Conservation (phyloP, 2,888 invertebrate genomes). For the Clanis bilineata region DNA sequence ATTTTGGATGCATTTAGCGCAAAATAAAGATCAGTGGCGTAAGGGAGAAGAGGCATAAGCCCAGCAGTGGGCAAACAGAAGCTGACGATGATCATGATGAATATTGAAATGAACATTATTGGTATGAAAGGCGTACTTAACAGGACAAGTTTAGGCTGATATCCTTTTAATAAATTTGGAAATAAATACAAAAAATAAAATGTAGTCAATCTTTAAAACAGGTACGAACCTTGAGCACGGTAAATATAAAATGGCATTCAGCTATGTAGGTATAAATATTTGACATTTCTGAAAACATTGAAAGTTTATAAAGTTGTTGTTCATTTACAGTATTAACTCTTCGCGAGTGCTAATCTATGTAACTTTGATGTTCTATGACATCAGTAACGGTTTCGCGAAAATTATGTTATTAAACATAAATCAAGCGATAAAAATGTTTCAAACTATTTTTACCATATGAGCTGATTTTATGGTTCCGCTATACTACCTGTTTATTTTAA, state of each 20-base stretch:
- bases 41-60: no score
- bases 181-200: neutral
- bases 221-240: slow-evolving; percentile 4
- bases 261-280: slow-evolving; percentile 25
- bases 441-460: no score
- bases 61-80: no score
- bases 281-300: slow-evolving; percentile 42
- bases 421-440: neutral
- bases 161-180: slow-evolving; percentile 1
- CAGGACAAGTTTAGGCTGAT: neutral
- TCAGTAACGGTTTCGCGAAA: neutral
- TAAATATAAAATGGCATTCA: slow-evolving; percentile 9
- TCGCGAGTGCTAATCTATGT: neutral
- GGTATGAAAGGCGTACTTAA: no score
- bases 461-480: neutral
- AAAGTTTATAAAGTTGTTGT: slow-evolving; percentile 19
- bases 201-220: slow-evolving; percentile 5
- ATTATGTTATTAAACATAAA: neutral
- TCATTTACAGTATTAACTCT: neutral
- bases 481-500: neutral
- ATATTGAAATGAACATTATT: no score
- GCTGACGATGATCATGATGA: no score
- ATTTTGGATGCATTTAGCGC: no score
- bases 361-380: neutral
- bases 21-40: no score